These are phyloP conservation scores for Sitta europaea DNA, from an alignment of 2,113 vertebrate species.

Conservation along the genomic window DNA sequence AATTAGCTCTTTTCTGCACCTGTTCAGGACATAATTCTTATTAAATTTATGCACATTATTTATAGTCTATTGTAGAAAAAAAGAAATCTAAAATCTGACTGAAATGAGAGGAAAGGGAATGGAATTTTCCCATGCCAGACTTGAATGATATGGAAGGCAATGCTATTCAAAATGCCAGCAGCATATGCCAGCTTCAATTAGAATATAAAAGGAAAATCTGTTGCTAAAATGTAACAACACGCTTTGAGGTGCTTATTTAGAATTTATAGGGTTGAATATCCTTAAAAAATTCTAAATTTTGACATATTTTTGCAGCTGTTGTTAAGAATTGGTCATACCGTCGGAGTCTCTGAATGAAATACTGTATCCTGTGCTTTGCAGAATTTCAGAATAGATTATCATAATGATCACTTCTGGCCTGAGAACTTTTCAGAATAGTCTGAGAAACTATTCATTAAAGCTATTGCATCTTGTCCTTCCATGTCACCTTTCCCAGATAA, in stretches of 20 bases:
- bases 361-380: background rate
- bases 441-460: conserved; percentile 15
- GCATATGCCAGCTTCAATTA: conserved; percentile 26
- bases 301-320: background rate
- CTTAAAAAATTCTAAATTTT: background rate
- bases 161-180: background rate
- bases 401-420: background rate
- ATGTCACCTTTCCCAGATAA: background rate
- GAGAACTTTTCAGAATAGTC: background rate
- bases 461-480: background rate
- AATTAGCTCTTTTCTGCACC: background rate
- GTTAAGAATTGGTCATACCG: background rate
- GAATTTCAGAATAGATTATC: conserved; percentile 3
- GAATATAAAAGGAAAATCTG: conserved; percentile 21
- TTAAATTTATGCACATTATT: background rate
- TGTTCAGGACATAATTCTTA: background rate
- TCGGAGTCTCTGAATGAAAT: background rate
- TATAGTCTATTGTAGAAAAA: background rate
- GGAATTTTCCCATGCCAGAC: background rate
- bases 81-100: background rate
- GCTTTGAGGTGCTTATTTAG: background rate
- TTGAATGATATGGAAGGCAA: background rate
- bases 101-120: background rate
- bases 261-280: background rate
- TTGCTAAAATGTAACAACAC: background rate